phyloP scores from a whole-genome alignment of 2,797 vertebrate genomes.

The Neosilurus mollespiculum region DNA sequence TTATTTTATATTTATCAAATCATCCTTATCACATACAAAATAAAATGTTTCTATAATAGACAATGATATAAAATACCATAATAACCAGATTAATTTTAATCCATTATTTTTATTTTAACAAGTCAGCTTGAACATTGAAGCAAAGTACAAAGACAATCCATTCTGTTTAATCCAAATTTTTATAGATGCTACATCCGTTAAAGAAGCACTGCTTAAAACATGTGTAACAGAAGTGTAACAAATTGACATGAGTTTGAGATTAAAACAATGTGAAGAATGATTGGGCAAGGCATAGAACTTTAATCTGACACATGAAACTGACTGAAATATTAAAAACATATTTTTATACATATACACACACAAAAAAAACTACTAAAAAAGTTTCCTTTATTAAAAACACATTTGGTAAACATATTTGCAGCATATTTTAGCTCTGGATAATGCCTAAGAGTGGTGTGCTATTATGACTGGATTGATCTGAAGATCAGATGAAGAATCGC shows the following conservation, averaged over 20 bases:
- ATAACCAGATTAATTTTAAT: neutral
- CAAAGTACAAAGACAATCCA: neutral
- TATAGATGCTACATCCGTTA: neutral
- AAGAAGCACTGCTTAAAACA: neutral
- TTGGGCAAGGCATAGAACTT: neutral
- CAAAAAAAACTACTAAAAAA: neutral
- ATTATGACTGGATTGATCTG: neutral
- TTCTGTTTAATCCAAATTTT: neutral
- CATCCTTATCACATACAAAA: neutral
- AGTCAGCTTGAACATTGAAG: too few relatives aligned
- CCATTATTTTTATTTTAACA: neutral
- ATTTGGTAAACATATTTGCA: conserved; percentile 3
- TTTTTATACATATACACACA: neutral
- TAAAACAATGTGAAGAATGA: neutral
- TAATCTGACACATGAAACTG: conserved; percentile 14
- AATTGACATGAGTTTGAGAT: neutral
- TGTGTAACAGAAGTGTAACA: too few relatives aligned
- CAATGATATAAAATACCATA: neutral
- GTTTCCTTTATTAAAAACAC: conserved; percentile 18
- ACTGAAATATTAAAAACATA: conserved; percentile 15
- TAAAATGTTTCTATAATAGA: neutral
- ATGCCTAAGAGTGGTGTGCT: neutral
- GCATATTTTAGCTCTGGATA: neutral
- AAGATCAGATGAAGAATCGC: neutral
- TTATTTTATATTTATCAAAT: too few relatives aligned